Conservation (phyloP, 2,113 vertebrate genomes). For the Brachionichthys hirsutus region DNA sequence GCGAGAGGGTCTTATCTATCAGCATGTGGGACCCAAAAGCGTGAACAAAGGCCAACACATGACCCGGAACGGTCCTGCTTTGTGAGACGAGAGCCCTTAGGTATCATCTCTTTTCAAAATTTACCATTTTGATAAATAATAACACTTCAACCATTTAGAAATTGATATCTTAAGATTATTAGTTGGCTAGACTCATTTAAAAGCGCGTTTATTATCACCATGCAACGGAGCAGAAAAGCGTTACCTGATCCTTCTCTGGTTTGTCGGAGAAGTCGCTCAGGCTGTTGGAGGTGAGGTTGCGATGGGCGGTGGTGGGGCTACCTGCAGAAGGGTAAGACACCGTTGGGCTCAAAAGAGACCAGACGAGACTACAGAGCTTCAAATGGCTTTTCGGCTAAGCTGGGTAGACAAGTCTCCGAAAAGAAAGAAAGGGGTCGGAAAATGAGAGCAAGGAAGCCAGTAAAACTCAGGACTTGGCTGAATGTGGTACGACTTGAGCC, state of each 20-base stretch:
- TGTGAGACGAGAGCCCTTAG: conserved; percentile 22
- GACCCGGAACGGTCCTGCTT: conserved; percentile 25
- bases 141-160: no score
- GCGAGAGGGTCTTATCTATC: conserved; percentile 1
- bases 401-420: no score
- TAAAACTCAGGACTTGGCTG: conserved; percentile 29
- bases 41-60: conserved; percentile 9
- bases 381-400: neutral
- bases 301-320: conserved; percentile 87
- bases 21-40: conserved; percentile 10
- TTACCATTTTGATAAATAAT: no score
- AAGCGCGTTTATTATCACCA: no score
- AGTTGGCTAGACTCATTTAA: no score
- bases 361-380: neutral
- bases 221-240: neutral
- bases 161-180: no score
- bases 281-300: conserved; percentile 94
- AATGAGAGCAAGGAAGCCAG: conserved; percentile 23
- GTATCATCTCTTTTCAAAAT: no score
- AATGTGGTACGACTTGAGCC: conserved; percentile 39
- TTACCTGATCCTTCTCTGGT: conserved; percentile 97
- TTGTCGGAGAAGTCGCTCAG: conserved; percentile 96
- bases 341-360: neutral
- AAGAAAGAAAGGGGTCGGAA: no score
- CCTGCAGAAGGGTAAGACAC: conserved; percentile 74